Base-by-base conservation (phyloP, 2,888 invertebrate genomes). In the Ichneumon xanthorius region DNA sequence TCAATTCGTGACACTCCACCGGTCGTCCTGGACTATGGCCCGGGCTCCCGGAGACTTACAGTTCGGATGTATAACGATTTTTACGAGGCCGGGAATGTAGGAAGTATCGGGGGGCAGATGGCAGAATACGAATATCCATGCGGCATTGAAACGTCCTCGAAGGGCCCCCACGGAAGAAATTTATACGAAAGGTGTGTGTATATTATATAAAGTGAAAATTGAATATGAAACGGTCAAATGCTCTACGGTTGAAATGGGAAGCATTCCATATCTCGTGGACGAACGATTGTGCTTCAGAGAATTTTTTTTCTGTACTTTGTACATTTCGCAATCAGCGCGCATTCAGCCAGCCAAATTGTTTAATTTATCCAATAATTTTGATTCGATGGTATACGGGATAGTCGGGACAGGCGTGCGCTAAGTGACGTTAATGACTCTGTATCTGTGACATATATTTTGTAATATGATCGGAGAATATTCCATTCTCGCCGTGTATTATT, bases 1-100 rank as follows among this genome's bases (percentile, higher is more conserved):
- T 67, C 22, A 72, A 84, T 77, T 80, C 72, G 72, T 84, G 80
- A 80, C 80, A 75, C 75, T 63, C 55, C 14, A 45, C 53, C 50
- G 30, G 53, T 37, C 30, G 58, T 67, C 45, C 22, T 7, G 40
- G 53, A 58, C 58, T 76, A 72, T 33, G 30, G 4, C 4, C 9
- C 30, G 30, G 16, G 26, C 6, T 63, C 80, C 37, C 26, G 48
- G 71, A 55, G 65, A 63, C 78, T 73, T 40, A 45, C 58, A 67
- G 55, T 30, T 4, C 65, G 45, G 37, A 73, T 72, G 22, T 19
- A 14, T 65, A 73, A 65, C 26, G 71, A 53, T 63, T 53, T 72
- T 48, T 63, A 7, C 14, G 48, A 48, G 22, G 30, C 9, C 65
- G 33, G 48, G 48, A 80, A 73, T 53, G 30, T 33, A 53, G 55